Evolutionary conservation across 92 coral and sea anemone species (phyloP).

Genomic region (Porites cylindrica): DNA sequence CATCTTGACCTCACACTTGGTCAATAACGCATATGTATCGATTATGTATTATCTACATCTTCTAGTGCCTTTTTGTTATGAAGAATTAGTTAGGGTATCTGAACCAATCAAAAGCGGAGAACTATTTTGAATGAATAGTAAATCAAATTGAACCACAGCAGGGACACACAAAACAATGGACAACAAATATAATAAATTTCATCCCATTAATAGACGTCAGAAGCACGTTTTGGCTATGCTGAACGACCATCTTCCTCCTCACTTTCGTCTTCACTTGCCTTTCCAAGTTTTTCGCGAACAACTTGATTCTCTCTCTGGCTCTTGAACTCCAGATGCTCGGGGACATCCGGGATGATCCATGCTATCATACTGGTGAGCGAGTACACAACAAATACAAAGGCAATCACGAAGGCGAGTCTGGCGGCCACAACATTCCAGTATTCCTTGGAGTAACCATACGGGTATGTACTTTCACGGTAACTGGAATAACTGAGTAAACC

Average conservation of each 20-base stretch:
- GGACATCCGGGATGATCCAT: slow-evolving; percentile 83
- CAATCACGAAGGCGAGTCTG: slow-evolving; percentile 87
- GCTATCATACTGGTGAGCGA: slow-evolving; percentile 74
- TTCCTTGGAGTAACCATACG: slow-evolving; percentile 63
- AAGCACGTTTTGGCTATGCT: not conserved
- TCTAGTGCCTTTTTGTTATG: too few species aligned
- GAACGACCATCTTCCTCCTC: not conserved
- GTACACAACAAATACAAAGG: slow-evolving; percentile 68
- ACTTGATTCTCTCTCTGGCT: slow-evolving; percentile 76
- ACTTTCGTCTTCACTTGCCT: slow-evolving; percentile 4
- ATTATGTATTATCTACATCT: too few species aligned
- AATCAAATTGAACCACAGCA: too few species aligned
- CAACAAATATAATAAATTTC: too few species aligned
- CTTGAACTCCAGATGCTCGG: slow-evolving; percentile 68
- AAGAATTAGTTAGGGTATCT: too few species aligned
- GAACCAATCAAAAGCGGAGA: too few species aligned
- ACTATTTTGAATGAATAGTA: too few species aligned
- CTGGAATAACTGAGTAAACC: slow-evolving; percentile 71
- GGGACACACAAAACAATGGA: too few species aligned
- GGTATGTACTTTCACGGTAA: slow-evolving; percentile 64
- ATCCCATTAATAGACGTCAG: not conserved
- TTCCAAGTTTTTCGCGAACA: slow-evolving; percentile 50
- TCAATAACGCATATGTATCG: too few species aligned
- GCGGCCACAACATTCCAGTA: slow-evolving; percentile 90
- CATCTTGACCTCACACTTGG: too few species aligned